A percentile compares a stretch with the other conserved stretches of the same genome.
These are phyloP conservation scores for Trochalopteron elliotii DNA, from an alignment of 2,113 vertebrate genomes.

Conservation along the genomic window DNA sequence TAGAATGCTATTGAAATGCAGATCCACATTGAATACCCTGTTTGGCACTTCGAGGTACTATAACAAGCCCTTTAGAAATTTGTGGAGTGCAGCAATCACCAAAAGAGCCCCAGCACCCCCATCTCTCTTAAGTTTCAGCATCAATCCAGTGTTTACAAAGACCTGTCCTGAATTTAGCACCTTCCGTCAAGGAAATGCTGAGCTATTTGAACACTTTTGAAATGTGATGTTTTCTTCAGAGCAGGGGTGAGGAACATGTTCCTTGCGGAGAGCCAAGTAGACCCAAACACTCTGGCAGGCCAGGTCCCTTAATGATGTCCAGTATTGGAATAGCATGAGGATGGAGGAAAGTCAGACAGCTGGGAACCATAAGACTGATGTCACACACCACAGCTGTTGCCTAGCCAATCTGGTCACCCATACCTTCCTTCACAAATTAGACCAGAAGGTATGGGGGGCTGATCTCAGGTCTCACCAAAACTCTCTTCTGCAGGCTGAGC, in stretches of 20 bases:
- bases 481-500: background rate
- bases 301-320: background rate
- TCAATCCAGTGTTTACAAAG: background rate
- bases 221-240: background rate
- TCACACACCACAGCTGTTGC: background rate
- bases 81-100: background rate
- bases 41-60: rapidly evolving
- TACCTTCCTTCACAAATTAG: background rate
- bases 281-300: background rate
- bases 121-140: background rate
- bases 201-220: background rate
- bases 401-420: background rate
- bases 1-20: background rate
- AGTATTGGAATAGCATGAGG: background rate
- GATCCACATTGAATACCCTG: background rate
- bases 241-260: background rate
- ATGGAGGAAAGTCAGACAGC: background rate
- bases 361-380: background rate
- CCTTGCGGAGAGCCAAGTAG: background rate
- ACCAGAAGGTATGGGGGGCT: background rate
- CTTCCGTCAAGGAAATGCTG: background rate
- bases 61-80: background rate
- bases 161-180: background rate
- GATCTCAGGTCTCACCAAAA: background rate
- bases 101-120: background rate